These are phyloP conservation scores for Sylvietta virens DNA, from an alignment of 2,113 vertebrate genomes.

Conservation along the genomic window DNA sequence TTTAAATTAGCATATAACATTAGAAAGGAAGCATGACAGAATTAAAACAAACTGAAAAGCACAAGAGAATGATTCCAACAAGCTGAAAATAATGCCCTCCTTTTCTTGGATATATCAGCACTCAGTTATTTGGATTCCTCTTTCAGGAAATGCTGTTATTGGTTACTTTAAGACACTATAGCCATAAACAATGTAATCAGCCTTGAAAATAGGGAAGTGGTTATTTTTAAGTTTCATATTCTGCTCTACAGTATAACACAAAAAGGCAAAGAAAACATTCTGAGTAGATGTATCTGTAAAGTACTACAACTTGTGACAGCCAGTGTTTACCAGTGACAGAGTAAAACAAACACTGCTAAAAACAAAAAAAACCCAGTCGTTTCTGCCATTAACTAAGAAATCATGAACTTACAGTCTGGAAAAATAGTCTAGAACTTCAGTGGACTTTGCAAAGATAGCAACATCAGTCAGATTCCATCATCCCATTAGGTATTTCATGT, in stretches of 20 bases:
- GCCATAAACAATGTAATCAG: conserved; percentile 15
- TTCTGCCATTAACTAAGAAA: not conserved
- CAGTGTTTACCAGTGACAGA: not conserved
- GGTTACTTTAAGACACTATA: not conserved
- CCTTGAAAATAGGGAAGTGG: not conserved
- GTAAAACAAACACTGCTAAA: not conserved
- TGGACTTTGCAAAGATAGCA: not conserved
- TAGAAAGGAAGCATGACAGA: conserved; percentile 54
- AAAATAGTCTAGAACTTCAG: not conserved
- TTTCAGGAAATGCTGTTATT: not conserved
- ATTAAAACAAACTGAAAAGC: conserved; percentile 49
- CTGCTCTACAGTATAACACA: not conserved
- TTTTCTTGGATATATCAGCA: not conserved
- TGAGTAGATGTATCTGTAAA: not conserved
- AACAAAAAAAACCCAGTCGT: not conserved
- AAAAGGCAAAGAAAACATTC: not conserved
- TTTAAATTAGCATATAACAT: conserved; percentile 62
- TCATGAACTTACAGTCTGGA: not conserved
- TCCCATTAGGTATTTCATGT: not conserved
- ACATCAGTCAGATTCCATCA: not conserved
- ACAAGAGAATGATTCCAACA: conserved; percentile 27
- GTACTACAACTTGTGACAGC: not conserved
- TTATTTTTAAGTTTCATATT: conserved; percentile 10
- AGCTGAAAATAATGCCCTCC: not conserved
- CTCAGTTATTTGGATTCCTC: not conserved